Conservation (phyloP, 2,888 invertebrate genomes). For the Brachyptera putata region DNA sequence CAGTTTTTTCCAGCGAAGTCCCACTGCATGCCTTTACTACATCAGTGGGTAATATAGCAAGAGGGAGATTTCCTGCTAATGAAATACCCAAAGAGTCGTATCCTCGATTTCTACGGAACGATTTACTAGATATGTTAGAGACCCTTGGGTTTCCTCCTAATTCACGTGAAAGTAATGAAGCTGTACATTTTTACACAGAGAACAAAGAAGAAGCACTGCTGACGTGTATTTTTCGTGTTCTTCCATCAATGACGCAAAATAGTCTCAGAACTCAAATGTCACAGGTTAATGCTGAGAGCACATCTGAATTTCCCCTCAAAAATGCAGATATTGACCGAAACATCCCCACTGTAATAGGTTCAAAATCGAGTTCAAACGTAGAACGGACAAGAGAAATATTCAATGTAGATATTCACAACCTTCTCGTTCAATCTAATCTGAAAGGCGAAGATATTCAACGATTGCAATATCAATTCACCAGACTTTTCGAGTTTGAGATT, state of each 20-base stretch:
- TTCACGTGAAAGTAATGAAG: constrained; percentile 35
- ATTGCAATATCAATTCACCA: constrained; percentile 21
- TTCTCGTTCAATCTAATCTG: constrained; percentile 13
- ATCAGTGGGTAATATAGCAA: constrained; percentile 29
- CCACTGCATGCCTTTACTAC: constrained; percentile 50
- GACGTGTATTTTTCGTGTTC: constrained; percentile 35
- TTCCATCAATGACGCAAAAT: neutral
- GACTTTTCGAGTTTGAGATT: constrained; percentile 20
- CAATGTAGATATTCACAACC: constrained; percentile 15
- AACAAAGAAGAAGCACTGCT: constrained; percentile 35
- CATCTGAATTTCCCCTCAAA: too few species aligned
- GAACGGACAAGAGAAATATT: neutral
- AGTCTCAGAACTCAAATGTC: neutral
- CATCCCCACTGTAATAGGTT: neutral
- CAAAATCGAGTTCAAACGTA: too few species aligned
- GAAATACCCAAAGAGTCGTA: constrained; percentile 36
- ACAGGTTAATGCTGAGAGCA: neutral
- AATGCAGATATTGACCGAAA: neutral
- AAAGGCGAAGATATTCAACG: constrained; percentile 17
- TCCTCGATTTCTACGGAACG: constrained; percentile 46
- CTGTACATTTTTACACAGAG: constrained; percentile 36
- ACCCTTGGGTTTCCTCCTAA: constrained; percentile 38
- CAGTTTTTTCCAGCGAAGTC: constrained; percentile 59
- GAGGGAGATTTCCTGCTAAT: constrained; percentile 37
- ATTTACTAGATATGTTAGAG: constrained; percentile 50